Conservation (phyloP, 2,113 vertebrate genomes). For the Crotalus tigris region DNA sequence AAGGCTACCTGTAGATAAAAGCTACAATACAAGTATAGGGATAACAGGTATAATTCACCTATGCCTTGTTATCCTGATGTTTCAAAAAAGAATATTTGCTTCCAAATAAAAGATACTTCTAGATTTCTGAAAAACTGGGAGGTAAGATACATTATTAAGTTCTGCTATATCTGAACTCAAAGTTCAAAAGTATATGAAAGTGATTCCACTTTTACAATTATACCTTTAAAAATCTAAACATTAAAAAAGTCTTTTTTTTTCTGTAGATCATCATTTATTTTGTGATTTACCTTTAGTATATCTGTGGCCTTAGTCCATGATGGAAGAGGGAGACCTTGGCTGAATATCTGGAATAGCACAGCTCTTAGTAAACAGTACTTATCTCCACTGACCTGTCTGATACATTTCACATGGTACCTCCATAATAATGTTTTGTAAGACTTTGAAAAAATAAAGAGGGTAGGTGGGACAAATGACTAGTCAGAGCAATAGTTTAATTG, state of each 20-base stretch:
- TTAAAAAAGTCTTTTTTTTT: background rate
- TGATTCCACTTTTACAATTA: background rate
- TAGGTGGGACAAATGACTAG: background rate
- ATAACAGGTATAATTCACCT: background rate
- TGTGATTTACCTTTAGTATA: slow-evolving; percentile 73
- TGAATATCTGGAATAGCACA: slow-evolving; percentile 76
- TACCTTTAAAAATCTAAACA: background rate
- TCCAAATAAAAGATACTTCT: background rate
- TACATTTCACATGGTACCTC: slow-evolving; percentile 66
- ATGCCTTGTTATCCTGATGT: background rate
- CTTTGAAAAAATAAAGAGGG: slow-evolving; percentile 40
- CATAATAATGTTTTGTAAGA: slow-evolving; percentile 72
- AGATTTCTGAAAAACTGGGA: background rate
- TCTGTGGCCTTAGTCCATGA: slow-evolving; percentile 79
- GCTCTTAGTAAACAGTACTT: slow-evolving; percentile 73
- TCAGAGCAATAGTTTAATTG: background rate
- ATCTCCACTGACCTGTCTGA: slow-evolving; percentile 71
- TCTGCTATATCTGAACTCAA: background rate
- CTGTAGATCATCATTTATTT: background rate
- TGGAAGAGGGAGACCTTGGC: slow-evolving; percentile 73
- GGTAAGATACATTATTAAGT: background rate
- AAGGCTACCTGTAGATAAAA: background rate
- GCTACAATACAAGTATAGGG: background rate
- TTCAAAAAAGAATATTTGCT: background rate
- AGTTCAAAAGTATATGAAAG: too few species aligned